Percentiles rank a stretch among this genome's conserved stretches.
phyloP scores from a whole-genome alignment of 2,797 vertebrate species.

The Pseudopleuronectes americanus region DNA sequence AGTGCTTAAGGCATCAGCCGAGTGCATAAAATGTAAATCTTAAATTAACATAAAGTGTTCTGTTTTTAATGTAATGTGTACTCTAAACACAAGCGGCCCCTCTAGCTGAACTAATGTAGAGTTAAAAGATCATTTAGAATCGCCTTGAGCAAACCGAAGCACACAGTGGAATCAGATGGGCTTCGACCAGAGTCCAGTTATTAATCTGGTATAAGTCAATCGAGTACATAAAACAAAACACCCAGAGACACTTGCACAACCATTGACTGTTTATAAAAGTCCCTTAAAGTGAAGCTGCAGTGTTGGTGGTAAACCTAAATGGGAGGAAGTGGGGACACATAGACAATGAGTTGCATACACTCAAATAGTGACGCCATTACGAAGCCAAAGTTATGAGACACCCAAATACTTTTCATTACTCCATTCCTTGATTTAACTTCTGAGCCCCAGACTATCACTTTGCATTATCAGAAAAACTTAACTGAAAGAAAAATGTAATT shows the following conservation, averaged over 20 bases:
- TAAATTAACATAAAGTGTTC: neutral
- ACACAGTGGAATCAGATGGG: neutral
- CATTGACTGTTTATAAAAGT: no score
- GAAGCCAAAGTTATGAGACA: no score
- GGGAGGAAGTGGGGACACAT: no score
- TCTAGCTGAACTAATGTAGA: neutral
- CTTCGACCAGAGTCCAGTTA: neutral
- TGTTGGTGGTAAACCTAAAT: no score
- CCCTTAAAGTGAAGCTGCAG: no score
- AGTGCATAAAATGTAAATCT: neutral
- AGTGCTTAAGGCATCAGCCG: neutral
- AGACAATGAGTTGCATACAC: no score
- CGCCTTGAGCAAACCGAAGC: constrained; percentile 5
- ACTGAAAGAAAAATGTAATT: neutral
- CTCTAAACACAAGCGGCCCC: neutral
- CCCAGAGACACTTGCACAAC: no score
- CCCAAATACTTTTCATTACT: no score
- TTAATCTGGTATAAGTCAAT: neutral
- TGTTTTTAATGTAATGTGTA: neutral
- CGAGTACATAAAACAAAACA: no score
- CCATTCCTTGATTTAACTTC: neutral
- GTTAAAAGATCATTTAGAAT: neutral
- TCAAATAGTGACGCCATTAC: no score
- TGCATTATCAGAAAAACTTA: neutral
- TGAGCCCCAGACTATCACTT: neutral